These are phyloP conservation scores for Cairina moschata DNA, from an alignment of 2,113 vertebrate species.

Conservation along the genomic window DNA sequence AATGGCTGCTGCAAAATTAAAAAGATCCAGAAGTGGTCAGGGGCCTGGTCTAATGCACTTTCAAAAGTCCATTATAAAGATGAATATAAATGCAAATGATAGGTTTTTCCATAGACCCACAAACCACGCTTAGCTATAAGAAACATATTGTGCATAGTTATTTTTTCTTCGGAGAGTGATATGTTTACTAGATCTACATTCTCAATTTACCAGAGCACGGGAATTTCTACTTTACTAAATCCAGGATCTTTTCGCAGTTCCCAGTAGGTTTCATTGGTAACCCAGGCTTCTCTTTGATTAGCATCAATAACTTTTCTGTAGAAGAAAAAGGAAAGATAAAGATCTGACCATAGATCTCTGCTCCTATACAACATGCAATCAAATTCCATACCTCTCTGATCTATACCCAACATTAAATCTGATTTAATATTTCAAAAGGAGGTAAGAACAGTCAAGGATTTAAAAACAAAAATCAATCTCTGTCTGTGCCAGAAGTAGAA, in stretches of 20 bases:
- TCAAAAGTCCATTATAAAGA: constrained; percentile 80
- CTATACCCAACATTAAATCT: not conserved
- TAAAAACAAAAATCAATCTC: not conserved
- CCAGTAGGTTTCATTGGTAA: constrained; percentile 96
- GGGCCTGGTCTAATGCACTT: constrained; percentile 83
- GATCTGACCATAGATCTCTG: not conserved
- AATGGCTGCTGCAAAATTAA: constrained; percentile 81
- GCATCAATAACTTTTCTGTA: constrained; percentile 91
- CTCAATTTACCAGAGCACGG: constrained; percentile 90
- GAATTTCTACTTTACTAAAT: constrained; percentile 94
- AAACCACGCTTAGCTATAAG: constrained; percentile 80
- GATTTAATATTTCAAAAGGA: not conserved
- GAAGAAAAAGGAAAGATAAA: not conserved
- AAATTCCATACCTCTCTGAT: not conserved
- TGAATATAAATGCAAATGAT: constrained; percentile 81
- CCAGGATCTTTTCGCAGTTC: constrained; percentile 96
- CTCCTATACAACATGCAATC: not conserved
- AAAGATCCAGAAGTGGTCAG: constrained; percentile 80
- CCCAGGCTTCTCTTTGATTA: constrained; percentile 96
- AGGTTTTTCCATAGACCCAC: constrained; percentile 74
- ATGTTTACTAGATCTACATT: constrained; percentile 76
- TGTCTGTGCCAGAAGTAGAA: not conserved
- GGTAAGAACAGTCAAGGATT: not conserved
- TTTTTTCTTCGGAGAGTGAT: constrained; percentile 79
- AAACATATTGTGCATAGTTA: constrained; percentile 93